Evolutionary conservation across 1,140 invertebrate species (phyloP).

Genomic region (Chlorops oryzae): DNA sequence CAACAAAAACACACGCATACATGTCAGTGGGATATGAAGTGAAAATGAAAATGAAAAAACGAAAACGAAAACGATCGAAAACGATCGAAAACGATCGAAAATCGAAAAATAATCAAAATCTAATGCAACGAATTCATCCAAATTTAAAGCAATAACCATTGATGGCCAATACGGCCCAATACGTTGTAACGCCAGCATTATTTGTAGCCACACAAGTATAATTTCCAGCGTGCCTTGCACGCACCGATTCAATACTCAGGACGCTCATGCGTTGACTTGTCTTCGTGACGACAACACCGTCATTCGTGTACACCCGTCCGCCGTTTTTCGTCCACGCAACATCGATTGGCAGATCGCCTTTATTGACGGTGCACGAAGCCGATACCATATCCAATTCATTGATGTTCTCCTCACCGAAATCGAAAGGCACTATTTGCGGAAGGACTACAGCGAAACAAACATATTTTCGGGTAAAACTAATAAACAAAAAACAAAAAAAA

Average conservation of each 20-base stretch:
- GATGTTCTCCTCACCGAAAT: slow-evolving; percentile 59
- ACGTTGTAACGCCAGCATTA: slow-evolving; percentile 60
- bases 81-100: neutral
- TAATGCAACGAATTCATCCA: neutral
- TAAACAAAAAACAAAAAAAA: neutral
- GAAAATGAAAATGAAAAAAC: neutral
- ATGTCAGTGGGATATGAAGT: too few species aligned
- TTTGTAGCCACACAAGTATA: slow-evolving; percentile 69
- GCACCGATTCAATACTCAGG: slow-evolving; percentile 57
- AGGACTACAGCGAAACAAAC: slow-evolving; percentile 48
- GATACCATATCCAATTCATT: slow-evolving; percentile 61
- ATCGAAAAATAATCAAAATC: neutral
- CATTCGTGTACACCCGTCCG: slow-evolving; percentile 22
- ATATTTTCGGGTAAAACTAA: neutral
- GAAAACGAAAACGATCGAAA: neutral
- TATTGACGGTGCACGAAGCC: slow-evolving; percentile 69
- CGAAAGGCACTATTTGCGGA: slow-evolving; percentile 60
- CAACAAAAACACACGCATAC: too few species aligned
- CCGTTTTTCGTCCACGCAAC: slow-evolving; percentile 58
- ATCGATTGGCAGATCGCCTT: slow-evolving; percentile 71
- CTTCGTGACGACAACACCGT: slow-evolving; percentile 50
- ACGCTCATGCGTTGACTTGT: slow-evolving; percentile 58
- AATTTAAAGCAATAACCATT: slow-evolving; percentile 48
- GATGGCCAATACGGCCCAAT: slow-evolving; percentile 58
- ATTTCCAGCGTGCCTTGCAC: slow-evolving; percentile 57